A percentile compares a stretch with the other conserved stretches of the same genome.
These are phyloP conservation scores for Otolemur garnettii DNA, from an alignment of 2,113 vertebrate species.

Conservation along the genomic window DNA sequence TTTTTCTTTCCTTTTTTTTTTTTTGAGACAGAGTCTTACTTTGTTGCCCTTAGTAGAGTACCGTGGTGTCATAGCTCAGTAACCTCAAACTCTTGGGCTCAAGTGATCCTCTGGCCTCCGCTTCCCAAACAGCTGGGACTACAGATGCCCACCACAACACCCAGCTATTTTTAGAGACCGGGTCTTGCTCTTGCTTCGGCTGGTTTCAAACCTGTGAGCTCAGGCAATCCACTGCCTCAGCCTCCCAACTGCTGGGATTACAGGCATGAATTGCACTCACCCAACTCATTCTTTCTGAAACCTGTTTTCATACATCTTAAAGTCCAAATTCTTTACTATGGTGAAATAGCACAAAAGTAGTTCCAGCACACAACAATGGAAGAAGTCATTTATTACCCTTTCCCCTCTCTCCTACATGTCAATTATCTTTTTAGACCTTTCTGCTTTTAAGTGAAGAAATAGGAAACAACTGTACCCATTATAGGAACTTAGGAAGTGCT, in stretches of 20 bases:
- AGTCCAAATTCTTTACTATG: background rate
- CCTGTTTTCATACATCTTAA: background rate
- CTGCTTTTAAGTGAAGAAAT: constrained; percentile 9
- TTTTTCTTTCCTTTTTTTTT: background rate
- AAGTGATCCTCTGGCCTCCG: no score
- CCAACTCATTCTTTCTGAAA: constrained; percentile 35
- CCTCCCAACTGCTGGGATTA: no score
- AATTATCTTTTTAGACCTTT: background rate
- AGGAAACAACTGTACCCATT: constrained; percentile 89
- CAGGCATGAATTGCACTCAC: background rate
- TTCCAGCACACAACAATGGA: background rate
- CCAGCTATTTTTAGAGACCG: no score
- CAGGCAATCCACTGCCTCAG: no score
- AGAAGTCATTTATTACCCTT: background rate
- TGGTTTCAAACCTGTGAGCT: no score
- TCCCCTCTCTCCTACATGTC: background rate
- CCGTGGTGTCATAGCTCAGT: no score
- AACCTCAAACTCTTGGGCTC: no score
- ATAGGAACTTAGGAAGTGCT: constrained; percentile 94
- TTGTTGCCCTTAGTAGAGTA: no score
- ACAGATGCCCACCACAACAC: no score
- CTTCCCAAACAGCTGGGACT: no score
- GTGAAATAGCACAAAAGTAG: background rate
- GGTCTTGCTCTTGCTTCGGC: no score
- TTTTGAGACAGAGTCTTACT: no score